Evolutionary conservation across 2,113 vertebrate species (phyloP), one percentile per base, ranked within the genome.

Genomic region (Tor tambroides): DNA sequence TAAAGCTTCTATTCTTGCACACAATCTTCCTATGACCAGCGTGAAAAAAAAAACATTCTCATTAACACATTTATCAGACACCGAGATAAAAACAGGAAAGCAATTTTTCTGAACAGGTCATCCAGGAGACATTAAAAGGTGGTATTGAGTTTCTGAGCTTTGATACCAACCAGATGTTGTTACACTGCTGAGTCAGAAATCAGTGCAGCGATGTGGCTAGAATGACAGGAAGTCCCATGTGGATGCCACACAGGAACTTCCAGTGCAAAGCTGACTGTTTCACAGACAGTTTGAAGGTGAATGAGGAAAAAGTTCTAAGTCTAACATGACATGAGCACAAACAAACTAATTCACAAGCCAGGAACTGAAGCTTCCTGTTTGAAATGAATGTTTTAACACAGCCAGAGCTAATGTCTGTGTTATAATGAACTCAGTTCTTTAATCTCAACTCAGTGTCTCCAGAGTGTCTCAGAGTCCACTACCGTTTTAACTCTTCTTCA

Each of bases 31-130:
- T 21, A 38, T 3, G 7, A 23, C 41, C 41, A 46, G 38, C 38
- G 28, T 65, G 23, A 81, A 63, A 81, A 28, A 80, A 28, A 43
- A 11, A n/a, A n/a, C n/a, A 21, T 61, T 80, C 21, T 82, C 38
- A 82, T 46, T 67, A 83, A 12, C 28, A 71, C 43, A 83, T 71
- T 83, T 71, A 69, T 83, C 65, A 71, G 43, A 59, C 46, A 54
- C 26, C 0, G 46, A 43, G 54, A 26, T 19, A 6, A 81, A 81
- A 46, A 65, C 12, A 28, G 38, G 21, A 49, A 28, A 26, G 38
- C 35, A 14, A 12, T 65, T 81, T 81, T 69, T 69, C 9, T 71
- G 65, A 72, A 67, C 28, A 72, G 61, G 38, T 81, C 78, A 38
- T 61, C 54, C 30, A 26, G 72, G 72, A 75, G 72, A 46, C 32